Evolutionary conservation across 2,888 invertebrate genomes (phyloP).

Genomic region (Xanthostigma xanthostigma): DNA sequence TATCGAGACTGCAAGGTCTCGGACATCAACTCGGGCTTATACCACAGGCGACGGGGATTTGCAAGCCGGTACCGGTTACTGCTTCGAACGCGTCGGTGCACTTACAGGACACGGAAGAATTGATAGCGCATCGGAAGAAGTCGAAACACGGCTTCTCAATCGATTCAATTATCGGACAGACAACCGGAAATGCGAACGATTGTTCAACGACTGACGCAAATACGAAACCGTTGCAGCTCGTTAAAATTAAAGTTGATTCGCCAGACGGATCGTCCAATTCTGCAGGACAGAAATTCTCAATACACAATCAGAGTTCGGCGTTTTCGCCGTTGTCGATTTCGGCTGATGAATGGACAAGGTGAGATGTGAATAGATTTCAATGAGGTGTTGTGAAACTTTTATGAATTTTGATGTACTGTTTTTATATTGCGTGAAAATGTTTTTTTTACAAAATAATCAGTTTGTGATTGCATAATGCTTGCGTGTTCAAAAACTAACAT

Average conservation of each 20-base stretch:
- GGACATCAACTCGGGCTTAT: slow-evolving; percentile 26
- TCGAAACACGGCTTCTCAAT: slow-evolving; percentile 45
- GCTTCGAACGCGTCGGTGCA: slow-evolving; percentile 21
- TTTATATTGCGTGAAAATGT: too few species aligned
- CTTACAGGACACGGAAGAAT: slow-evolving; percentile 26
- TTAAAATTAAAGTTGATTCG: slow-evolving; percentile 16
- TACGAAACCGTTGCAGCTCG: slow-evolving; percentile 15
- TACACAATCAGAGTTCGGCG: slow-evolving; percentile 42
- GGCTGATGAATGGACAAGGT: slow-evolving; percentile 50
- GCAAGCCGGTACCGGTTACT: slow-evolving; percentile 27
- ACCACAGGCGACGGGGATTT: slow-evolving; percentile 26
- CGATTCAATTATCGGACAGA: slow-evolving; percentile 40
- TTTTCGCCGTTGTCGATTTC: slow-evolving; percentile 50
- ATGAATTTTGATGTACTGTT: too few species aligned
- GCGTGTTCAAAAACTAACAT: too few species aligned
- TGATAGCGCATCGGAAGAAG: slow-evolving; percentile 23
- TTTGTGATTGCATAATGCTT: too few species aligned
- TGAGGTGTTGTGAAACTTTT: too few species aligned
- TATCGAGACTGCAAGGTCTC: slow-evolving; percentile 40
- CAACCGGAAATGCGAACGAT: slow-evolving; percentile 16
- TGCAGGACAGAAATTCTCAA: slow-evolving; percentile 20
- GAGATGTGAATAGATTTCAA: slow-evolving; percentile 25
- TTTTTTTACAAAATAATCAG: too few species aligned
- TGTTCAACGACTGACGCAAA: slow-evolving; percentile 3
- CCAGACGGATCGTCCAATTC: slow-evolving; percentile 14